These are phyloP conservation scores for Strigamia crassipes DNA, from an alignment of 2,888 invertebrate species.

Conservation along the genomic window DNA sequence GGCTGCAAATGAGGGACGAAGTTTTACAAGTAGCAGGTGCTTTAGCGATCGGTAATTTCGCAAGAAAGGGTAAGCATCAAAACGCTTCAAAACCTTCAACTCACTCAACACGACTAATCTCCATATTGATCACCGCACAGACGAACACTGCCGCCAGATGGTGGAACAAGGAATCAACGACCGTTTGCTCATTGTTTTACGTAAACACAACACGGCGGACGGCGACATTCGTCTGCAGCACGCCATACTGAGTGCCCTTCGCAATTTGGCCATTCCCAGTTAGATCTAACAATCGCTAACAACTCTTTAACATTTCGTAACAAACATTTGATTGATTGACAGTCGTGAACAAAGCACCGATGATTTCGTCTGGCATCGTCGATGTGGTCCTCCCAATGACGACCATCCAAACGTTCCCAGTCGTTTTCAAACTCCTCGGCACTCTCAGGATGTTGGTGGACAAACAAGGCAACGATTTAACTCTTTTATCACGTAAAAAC, in stretches of 20 bases:
- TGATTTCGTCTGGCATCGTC: constrained; percentile 74
- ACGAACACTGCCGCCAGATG: constrained; percentile 81
- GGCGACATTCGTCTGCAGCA: constrained; percentile 71
- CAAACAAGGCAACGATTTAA: constrained; percentile 62
- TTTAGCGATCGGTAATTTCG: constrained; percentile 86
- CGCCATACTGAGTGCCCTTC: constrained; percentile 74
- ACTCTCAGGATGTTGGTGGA: constrained; percentile 85
- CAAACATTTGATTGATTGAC: not conserved
- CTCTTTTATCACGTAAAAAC: too few relatives aligned
- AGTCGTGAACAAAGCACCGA: constrained; percentile 70
- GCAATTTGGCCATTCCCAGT: constrained; percentile 60
- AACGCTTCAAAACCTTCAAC: too few relatives aligned
- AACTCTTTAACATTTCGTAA: too few relatives aligned
- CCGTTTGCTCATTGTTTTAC: constrained; percentile 64
- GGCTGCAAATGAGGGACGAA: constrained; percentile 70
- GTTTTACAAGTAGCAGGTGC: constrained; percentile 82
- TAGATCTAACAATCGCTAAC: not conserved
- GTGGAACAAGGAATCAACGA: constrained; percentile 77
- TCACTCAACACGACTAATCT: not conserved
- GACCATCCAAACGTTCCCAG: constrained; percentile 70
- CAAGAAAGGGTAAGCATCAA: constrained; percentile 72
- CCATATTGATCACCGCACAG: constrained; percentile 57
- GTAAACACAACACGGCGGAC: constrained; percentile 65
- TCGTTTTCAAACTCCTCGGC: constrained; percentile 83
- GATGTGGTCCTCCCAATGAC: constrained; percentile 72